Conservation (phyloP, 2,888 invertebrate species). For the Philaethria dido region DNA sequence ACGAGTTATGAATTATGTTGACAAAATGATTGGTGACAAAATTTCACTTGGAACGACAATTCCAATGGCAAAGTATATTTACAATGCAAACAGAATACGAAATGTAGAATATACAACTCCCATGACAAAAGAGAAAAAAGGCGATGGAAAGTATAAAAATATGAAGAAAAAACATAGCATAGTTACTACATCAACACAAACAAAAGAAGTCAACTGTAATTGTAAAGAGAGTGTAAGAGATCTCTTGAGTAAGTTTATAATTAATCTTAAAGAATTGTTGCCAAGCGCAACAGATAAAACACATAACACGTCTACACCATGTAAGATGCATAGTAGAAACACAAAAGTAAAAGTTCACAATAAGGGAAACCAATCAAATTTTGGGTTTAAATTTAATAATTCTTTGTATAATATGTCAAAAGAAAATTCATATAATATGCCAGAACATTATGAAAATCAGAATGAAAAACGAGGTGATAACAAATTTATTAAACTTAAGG, state of each 20-base stretch:
- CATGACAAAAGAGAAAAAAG: slow-evolving; percentile 28
- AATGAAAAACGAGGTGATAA: slow-evolving; percentile 30
- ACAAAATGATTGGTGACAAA: slow-evolving; percentile 68
- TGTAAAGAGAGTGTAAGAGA: slow-evolving; percentile 55
- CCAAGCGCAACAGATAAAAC: slow-evolving; percentile 43
- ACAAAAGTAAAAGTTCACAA: slow-evolving; percentile 1
- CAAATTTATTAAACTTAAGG: slow-evolving; percentile 37
- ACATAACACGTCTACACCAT: background rate
- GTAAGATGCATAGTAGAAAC: slow-evolving; percentile 2
- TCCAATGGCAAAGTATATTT: slow-evolving; percentile 47
- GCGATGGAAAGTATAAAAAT: slow-evolving; percentile 12
- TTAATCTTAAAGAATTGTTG: slow-evolving; percentile 53
- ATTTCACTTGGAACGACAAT: slow-evolving; percentile 50
- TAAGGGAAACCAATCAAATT: background rate
- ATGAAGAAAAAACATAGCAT: background rate
- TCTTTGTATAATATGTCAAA: background rate
- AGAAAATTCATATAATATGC: background rate
- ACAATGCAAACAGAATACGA: slow-evolving; percentile 40
- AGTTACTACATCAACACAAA: slow-evolving; percentile 22
- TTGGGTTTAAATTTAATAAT: background rate
- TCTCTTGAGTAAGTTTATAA: slow-evolving; percentile 54
- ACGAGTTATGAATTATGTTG: slow-evolving; percentile 65
- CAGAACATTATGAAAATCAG: background rate
- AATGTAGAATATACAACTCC: slow-evolving; percentile 35
- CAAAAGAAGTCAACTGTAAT: slow-evolving; percentile 50